Conservation (phyloP, 2,888 invertebrate genomes). For the Argyresthia goedartella region DNA sequence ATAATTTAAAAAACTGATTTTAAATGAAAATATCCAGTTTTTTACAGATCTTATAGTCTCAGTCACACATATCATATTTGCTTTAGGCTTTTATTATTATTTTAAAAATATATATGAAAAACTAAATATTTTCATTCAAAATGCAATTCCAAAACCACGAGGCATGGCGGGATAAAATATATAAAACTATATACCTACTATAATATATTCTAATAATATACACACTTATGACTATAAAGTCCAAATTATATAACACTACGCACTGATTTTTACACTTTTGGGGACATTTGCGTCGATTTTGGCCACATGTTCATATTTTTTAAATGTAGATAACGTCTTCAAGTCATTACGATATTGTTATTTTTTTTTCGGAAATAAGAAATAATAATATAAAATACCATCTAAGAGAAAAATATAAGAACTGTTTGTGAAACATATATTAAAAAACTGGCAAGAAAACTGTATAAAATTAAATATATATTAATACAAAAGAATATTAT, state of each 20-base stretch:
- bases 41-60: neutral
- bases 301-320: neutral
- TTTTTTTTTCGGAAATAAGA: neutral
- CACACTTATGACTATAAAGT: constrained; percentile 33
- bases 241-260: constrained; percentile 40
- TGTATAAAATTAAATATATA: neutral
- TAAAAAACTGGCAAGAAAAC: too few species aligned
- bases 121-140: constrained; percentile 1
- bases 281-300: constrained; percentile 4
- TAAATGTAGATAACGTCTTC: neutral
- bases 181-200: constrained; percentile 45
- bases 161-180: constrained; percentile 8
- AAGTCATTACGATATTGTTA: neutral
- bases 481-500: neutral
- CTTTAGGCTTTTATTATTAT: neutral
- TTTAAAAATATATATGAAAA: neutral
- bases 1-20: neutral
- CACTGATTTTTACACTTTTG: constrained; percentile 27
- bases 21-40: neutral
- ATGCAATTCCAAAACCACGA: neutral
- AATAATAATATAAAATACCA: neutral
- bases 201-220: constrained; percentile 33
- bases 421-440: too few species aligned
- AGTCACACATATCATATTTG: neutral
- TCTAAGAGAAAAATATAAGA: neutral